Evolutionary conservation across 2,888 invertebrate species (phyloP).

Genomic region (Lepidocyrtoides sp.): DNA sequence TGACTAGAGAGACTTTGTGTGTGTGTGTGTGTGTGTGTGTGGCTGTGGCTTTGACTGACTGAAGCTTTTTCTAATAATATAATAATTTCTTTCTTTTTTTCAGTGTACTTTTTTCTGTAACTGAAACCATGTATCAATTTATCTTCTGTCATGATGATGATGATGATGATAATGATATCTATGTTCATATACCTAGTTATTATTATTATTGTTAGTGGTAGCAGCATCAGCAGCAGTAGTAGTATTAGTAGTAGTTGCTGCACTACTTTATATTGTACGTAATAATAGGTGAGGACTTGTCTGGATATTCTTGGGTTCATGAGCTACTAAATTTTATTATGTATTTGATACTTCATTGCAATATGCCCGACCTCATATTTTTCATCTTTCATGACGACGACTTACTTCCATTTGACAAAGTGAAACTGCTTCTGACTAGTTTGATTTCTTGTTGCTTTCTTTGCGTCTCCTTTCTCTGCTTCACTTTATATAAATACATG

Average conservation of each 20-base stretch:
- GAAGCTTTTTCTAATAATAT: not conserved
- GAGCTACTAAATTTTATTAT: slow-evolving; percentile 56
- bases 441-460: slow-evolving; percentile 73
- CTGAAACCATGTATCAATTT: slow-evolving; percentile 37
- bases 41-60: slow-evolving; percentile 15
- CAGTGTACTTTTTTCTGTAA: slow-evolving; percentile 18
- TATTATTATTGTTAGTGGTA: slow-evolving; percentile 5
- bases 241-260: not conserved
- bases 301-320: slow-evolving; percentile 12
- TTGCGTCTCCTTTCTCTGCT: not conserved
- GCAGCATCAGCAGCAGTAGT: no score
- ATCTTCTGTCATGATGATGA: slow-evolving; percentile 36
- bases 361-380: slow-evolving; percentile 52
- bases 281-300: slow-evolving; percentile 4
- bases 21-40: no score
- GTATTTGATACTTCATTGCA: slow-evolving; percentile 67
- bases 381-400: slow-evolving; percentile 64
- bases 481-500: not conserved
- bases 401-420: slow-evolving; percentile 70
- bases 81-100: not conserved
- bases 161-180: not conserved
- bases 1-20: not conserved
- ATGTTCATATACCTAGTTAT: not conserved
- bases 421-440: slow-evolving; percentile 72
- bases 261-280: not conserved